Conservation (phyloP, 2,888 invertebrate genomes). For the Hypercompe scribonia region DNA sequence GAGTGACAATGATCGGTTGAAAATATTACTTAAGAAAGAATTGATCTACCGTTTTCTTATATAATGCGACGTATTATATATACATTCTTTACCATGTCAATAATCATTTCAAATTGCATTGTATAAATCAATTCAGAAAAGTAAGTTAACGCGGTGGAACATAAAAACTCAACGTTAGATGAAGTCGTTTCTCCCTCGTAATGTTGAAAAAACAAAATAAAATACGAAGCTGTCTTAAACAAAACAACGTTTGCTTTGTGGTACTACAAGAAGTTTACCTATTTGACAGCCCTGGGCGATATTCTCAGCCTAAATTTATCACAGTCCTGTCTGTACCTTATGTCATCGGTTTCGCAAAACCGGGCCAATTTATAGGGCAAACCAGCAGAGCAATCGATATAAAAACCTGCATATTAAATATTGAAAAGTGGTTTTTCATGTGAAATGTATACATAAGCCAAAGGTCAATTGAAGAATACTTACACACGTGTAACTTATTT, state of each 20-base stretch:
- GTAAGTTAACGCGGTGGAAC: neutral
- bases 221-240: too few species aligned
- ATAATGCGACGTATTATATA: neutral
- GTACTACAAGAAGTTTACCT: neutral
- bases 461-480: neutral
- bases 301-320: slow-evolving; percentile 38
- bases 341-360: slow-evolving; percentile 66
- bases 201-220: neutral
- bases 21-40: neutral
- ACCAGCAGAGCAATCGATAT: slow-evolving; percentile 42
- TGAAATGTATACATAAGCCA: neutral
- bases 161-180: neutral
- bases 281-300: slow-evolving; percentile 36
- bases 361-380: slow-evolving; percentile 51
- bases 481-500: neutral
- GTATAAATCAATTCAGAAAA: neutral
- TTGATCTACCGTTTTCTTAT: neutral
- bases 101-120: neutral
- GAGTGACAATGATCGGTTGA: neutral
- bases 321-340: slow-evolving; percentile 62
- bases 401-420: slow-evolving; percentile 29
- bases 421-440: neutral
- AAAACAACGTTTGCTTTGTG: too few species aligned
- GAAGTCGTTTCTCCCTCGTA: neutral
- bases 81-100: neutral